Percentiles rank a stretch among this genome's conserved stretches.
These are phyloP conservation scores for Odontocerum albicorne DNA, from an alignment of 2,888 invertebrate species.

Conservation along the genomic window DNA sequence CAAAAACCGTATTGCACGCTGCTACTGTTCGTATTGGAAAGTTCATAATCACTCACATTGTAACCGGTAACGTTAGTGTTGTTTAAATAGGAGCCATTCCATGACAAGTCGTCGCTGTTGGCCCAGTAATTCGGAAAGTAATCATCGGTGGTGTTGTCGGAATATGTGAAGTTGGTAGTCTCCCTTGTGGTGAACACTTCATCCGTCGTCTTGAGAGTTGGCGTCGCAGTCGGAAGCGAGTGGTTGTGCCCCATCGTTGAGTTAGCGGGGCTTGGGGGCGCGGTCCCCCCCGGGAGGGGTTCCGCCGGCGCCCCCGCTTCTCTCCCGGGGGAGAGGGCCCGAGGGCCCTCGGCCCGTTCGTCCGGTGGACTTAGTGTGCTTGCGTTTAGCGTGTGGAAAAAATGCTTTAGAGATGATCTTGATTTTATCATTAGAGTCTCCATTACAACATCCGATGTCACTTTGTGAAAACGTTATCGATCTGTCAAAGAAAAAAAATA, in stretches of 20 bases:
- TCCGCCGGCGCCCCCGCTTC: constrained; percentile 38
- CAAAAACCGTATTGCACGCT: constrained; percentile 53
- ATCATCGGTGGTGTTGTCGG: constrained; percentile 42
- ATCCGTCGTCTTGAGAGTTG: constrained; percentile 38
- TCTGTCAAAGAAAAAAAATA: constrained; percentile 40
- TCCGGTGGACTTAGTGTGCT: constrained; percentile 33
- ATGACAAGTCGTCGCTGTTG: constrained; percentile 51
- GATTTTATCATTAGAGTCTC: constrained; percentile 52
- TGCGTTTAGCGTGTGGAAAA: constrained; percentile 43
- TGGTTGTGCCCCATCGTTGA: constrained; percentile 29
- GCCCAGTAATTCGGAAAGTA: constrained; percentile 43
- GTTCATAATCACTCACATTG: constrained; percentile 49
- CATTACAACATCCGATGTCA: constrained; percentile 45
- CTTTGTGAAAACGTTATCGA: constrained; percentile 43
- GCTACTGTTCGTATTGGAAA: constrained; percentile 49
- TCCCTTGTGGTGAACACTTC: constrained; percentile 30
- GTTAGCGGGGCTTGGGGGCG: constrained; percentile 11
- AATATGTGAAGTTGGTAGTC: constrained; percentile 40
- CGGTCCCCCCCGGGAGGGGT: constrained; percentile 39
- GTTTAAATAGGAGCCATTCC: constrained; percentile 55
- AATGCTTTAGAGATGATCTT: constrained; percentile 42
- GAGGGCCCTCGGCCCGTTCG: constrained; percentile 28
- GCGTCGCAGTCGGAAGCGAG: constrained; percentile 28
- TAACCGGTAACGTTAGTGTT: constrained; percentile 51
- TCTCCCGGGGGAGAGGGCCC: constrained; percentile 35